Percentiles rank a stretch among this genome's conserved stretches.
Conservation (phyloP, 2,797 vertebrate species). For the Rhinatrema bivittatum region DNA sequence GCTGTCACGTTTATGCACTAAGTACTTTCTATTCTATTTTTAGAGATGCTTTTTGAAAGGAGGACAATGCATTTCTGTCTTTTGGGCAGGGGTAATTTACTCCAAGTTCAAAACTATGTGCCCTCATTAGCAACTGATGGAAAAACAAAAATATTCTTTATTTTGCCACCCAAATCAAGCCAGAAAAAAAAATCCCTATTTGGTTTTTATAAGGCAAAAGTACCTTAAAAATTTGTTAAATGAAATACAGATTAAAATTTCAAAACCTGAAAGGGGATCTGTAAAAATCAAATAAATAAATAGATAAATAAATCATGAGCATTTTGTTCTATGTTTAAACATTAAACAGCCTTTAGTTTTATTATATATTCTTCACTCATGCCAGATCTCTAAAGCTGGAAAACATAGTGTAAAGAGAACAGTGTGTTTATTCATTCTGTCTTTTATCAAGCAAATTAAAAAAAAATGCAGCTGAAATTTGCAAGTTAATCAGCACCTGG, state of each 20-base stretch:
- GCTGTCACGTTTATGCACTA: background rate
- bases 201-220: too few species aligned
- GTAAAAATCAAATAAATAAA: too few species aligned
- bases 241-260: background rate
- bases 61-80: background rate
- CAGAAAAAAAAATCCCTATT: too few species aligned
- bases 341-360: background rate
- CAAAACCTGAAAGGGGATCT: background rate
- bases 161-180: background rate
- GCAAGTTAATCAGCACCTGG: constrained; percentile 1
- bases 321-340: background rate
- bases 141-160: background rate
- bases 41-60: constrained; percentile 6
- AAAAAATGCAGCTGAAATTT: constrained; percentile 1
- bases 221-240: background rate
- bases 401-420: background rate
- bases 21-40: constrained; percentile 1
- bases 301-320: constrained; percentile 9
- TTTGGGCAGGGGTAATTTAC: constrained; percentile 1
- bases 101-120: too few species aligned
- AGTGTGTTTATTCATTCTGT: constrained; percentile 1
- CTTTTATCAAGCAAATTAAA: constrained; percentile 5
- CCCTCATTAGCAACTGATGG: constrained; percentile 4
- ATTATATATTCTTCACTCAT: background rate
- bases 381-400: constrained; percentile 1